Conservation (phyloP, 2,888 invertebrate genomes). For the Drosophila neutralis region DNA sequence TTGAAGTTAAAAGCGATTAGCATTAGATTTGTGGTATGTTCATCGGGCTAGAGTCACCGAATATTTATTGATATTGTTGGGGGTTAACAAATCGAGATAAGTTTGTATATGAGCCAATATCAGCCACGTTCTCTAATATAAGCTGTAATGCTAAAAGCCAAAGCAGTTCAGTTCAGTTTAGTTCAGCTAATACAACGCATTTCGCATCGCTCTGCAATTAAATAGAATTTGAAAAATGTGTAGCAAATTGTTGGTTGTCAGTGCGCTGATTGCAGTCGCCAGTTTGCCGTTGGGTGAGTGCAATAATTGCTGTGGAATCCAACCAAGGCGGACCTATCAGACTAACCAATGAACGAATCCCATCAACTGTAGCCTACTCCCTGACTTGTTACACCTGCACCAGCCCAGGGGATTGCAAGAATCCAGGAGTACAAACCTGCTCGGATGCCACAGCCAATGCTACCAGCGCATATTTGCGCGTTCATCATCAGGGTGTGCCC, state of each 20-base stretch:
- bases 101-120: not conserved
- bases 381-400: constrained; percentile 57
- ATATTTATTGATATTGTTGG: not conserved
- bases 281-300: constrained; percentile 56
- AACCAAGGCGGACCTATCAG: too few relatives aligned
- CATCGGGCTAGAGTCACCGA: not conserved
- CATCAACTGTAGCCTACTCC: constrained; percentile 30
- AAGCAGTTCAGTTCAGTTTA: constrained; percentile 32
- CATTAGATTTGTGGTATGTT: not conserved
- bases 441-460: constrained; percentile 41
- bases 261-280: constrained; percentile 43
- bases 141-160: not conserved
- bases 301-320: not conserved
- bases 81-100: not conserved
- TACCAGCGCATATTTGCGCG: constrained; percentile 35
- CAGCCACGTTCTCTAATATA: not conserved
- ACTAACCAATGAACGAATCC: not conserved
- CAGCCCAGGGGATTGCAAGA: constrained; percentile 50
- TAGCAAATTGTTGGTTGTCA: constrained; percentile 34
- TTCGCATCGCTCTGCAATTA: not conserved
- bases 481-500: constrained; percentile 45
- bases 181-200: not conserved
- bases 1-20: not conserved
- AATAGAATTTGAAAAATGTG: constrained; percentile 32
- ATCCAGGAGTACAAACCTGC: constrained; percentile 36